Percentiles rank a stretch among this genome's conserved stretches.
phyloP scores from a whole-genome alignment of 2,888 invertebrate genomes.

The Dendrolimus pini region DNA sequence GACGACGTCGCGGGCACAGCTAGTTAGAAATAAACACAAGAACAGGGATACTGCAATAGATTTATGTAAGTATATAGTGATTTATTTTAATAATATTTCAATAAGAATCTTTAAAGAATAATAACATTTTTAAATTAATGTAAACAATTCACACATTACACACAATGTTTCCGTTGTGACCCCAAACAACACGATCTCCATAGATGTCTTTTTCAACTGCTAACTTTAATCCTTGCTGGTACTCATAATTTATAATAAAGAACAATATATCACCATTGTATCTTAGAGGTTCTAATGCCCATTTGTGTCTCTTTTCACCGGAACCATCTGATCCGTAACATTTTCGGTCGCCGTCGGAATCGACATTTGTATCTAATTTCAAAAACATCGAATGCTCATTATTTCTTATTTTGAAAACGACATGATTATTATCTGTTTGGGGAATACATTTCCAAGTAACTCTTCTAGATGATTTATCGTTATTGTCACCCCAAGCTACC shows the following conservation, averaged over 20 bases:
- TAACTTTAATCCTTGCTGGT: constrained; percentile 2
- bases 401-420: constrained; percentile 3
- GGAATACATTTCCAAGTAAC: constrained; percentile 4
- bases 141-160: no score
- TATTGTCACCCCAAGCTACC: constrained; percentile 2
- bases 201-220: background rate
- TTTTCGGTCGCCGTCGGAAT: constrained; percentile 1
- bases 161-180: background rate
- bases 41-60: no score
- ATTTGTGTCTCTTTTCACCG: constrained; percentile 1
- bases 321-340: background rate
- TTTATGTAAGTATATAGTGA: no score
- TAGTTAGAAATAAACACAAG: no score
- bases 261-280: constrained; percentile 2
- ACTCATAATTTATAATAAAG: constrained; percentile 3
- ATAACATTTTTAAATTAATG: no score
- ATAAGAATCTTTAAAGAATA: no score
- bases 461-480: background rate
- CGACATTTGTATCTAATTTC: background rate
- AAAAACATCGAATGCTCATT: background rate
- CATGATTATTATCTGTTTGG: background rate
- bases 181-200: constrained; percentile 1
- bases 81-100: no score
- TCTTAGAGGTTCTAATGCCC: constrained; percentile 1
- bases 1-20: no score